Evolutionary conservation across 2,888 invertebrate genomes (phyloP), one percentile per base, ranked within the genome.

Genomic region (Drosophila merina): DNA sequence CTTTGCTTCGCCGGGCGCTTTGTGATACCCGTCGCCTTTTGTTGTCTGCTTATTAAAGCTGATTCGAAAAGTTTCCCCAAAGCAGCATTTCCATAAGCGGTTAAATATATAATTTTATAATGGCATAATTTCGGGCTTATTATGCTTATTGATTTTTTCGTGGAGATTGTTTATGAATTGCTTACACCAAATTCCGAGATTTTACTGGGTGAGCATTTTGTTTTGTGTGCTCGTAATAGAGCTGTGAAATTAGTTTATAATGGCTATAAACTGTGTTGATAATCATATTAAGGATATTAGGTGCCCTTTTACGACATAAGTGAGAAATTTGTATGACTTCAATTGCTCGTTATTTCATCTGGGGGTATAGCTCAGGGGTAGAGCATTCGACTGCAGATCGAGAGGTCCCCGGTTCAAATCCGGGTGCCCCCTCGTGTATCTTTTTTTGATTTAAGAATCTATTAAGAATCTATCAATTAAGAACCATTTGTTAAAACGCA

Each of bases 301-400:
- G 1, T n/a, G n/a, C 12, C 36, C n/a, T 36, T n/a, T n/a, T 36
- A 5, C 5, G 5, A 12, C 2, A 36, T 6, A 36, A 10, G 10
- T 6, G 6, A 28, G 28, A 6, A 28, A 28, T 28, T 28, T 28
- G 5, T 14, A 20, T 20, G 20, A 20, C 20, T 20, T 20, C 20
- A 1, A 2, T 30, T 30, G 4, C 8, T 2, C 3, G 30, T 8
- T 30, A 33, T 9, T 1, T 3, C 8, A n/a, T 36, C 5, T 2
- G 2, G n/a, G 5, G 5, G 85, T 72, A 81, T 86, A 81, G 84
- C 86, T 86, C 77, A 86, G 84, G 57, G 84, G 84, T 79, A 84
- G 84, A 84, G 86, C 86, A 77, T 80, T 84, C 84, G 84, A 75
- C 79, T 84, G 86, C 86, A 84, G 84, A 74, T 78, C 84, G 84